Evolutionary conservation across 2,113 vertebrate species (phyloP), one percentile per base, ranked within the genome.

Genomic region (Phaetusa simplex): DNA sequence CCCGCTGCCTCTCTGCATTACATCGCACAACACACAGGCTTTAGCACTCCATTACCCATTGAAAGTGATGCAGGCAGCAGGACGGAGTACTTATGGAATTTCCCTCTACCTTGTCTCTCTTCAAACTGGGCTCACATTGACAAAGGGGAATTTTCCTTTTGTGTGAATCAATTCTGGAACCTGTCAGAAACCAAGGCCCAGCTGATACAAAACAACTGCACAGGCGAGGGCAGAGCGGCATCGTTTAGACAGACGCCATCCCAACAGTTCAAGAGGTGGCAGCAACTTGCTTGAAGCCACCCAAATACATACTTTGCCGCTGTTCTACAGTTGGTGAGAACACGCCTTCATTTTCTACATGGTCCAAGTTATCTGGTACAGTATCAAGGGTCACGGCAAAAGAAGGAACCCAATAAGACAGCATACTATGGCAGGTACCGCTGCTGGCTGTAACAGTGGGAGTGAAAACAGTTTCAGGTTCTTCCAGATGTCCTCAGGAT

Each of bases 361-460:
- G 32, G 47, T 42, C 55, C 65, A 58, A 15, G 55, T 42, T 73
- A 61, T 9, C 42, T 67, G 47, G 38, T 71, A 58, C 24, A 71
- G 38, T 23, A 34, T 32, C 42, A 79, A 78, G 24, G 12, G 42
- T 27, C 34, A 30, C 8, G 40, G 52, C 13, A 55, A 70, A 67
- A 79, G 26, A 36, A 32, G 11, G n/a, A 26, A 42, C 49, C n/a
- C 43, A 71, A 17, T 53, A 53, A 1, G 6, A 65, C 11, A 85
- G 50, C 0, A 0, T 8, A 27, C 11, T 29, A 26, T 0, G 3
- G 74, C 32, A 67, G 17, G 66, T 55, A 67, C 38, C 16, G 9
- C 38, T 78, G 70, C 65, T 45, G 14, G 58, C 62, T 5, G 1
- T 52, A 78, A 38, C 0, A 69, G 36, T 2, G 26, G 17, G 29